Conservation (phyloP, 2,113 vertebrate genomes). For the Callionymus lyra region DNA sequence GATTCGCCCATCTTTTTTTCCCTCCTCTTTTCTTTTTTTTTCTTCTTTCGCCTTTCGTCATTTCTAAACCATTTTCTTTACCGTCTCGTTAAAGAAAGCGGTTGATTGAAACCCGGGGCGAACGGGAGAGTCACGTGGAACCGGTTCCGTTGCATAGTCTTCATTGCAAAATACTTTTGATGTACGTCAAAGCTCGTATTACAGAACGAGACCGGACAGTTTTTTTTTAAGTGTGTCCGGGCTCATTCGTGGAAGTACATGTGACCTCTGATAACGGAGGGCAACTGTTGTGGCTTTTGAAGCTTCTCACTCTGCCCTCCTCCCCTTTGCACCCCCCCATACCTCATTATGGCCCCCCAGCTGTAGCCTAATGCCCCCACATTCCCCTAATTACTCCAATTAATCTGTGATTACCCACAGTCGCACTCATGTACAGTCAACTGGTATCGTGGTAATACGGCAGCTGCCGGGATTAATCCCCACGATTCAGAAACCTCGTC, state of each 20-base stretch:
- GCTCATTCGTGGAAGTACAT: conserved; percentile 17
- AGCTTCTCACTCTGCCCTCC: conserved; percentile 33
- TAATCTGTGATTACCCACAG: conserved; percentile 69
- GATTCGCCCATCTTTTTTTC: conserved; percentile 60
- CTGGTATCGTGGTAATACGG: conserved; percentile 44
- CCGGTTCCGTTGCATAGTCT: not conserved
- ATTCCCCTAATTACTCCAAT: conserved; percentile 69
- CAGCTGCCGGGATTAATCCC: conserved; percentile 47
- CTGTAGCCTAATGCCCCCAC: conserved; percentile 62
- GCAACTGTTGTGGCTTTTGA: conserved; percentile 46
- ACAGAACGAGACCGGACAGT: too few species aligned
- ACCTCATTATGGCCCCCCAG: conserved; percentile 61
- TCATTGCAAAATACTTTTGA: not conserved
- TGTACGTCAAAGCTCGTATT: not conserved
- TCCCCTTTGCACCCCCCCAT: conserved; percentile 29
- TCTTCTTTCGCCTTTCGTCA: conserved; percentile 34
- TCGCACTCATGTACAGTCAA: conserved; percentile 58
- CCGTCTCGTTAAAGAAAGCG: conserved; percentile 4
- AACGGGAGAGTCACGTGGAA: conserved; percentile 9
- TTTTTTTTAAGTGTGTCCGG: conserved; percentile 10
- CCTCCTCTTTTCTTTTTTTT: conserved; percentile 49
- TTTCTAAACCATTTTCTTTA: conserved; percentile 19
- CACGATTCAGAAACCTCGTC: conserved; percentile 5
- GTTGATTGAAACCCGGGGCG: not conserved
- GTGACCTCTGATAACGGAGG: conserved; percentile 44